Evolutionary conservation across 1,140 invertebrate species (phyloP), one percentile per base, ranked within the genome.

Genomic region (Geopemphigus sp.): DNA sequence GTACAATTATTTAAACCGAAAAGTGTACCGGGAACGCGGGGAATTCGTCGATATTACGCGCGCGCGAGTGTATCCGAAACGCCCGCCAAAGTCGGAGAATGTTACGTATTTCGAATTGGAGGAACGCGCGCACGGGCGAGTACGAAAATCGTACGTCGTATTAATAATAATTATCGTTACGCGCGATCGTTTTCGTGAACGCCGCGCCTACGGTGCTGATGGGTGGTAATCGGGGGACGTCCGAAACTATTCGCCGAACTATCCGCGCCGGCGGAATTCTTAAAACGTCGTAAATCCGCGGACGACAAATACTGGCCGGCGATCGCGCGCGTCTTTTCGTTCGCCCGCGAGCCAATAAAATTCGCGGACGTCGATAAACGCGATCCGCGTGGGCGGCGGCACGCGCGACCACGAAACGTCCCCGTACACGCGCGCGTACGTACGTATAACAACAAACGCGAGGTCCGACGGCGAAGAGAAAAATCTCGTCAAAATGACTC

Each of bases 401-500:
- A n/a, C n/a, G n/a, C n/a, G n/a, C n/a, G n/a, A n/a, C n/a, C n/a
- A n/a, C n/a, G n/a, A n/a, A n/a, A n/a, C n/a, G n/a, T n/a, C n/a
- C n/a, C n/a, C n/a, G n/a, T n/a, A n/a, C n/a, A 39, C 32, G 8
- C 32, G 8, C 32, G 8, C 32, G 8, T 39, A 39, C 8, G 8
- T 39, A 39, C 8, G 32, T 50, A 12, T 50, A 50, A 50, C 11
- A 50, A 50, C 29, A 19, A 26, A 6, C 19, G 22, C 24, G 10
- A 72, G 17, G 73, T 76, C 53, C 54, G 19, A 59, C 39, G 8
- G 11, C 32, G 19, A 68, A 22, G 63, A 53, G 59, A 78, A 66
- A 61, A 59, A 70, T 73, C 78, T 78, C 68, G 54, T 70, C 76
- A 70, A 78, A 80, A 70, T 64, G 78, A 80, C 74, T 80, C 32